These are phyloP conservation scores for Cottus gobio DNA, from an alignment of 2,113 vertebrate genomes.

Conservation along the genomic window DNA sequence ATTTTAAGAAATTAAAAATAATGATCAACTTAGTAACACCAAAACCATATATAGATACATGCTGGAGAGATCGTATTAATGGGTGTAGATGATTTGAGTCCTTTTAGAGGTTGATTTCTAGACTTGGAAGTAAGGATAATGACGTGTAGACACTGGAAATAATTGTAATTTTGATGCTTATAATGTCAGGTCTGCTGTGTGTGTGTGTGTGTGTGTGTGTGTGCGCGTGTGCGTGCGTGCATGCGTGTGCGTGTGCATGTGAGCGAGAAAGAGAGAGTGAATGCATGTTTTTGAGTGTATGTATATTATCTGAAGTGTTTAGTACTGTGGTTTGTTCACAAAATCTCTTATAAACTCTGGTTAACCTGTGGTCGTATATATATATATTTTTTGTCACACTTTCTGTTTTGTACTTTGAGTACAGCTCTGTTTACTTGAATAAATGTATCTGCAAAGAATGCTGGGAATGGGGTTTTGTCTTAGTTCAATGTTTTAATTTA, in stretches of 20 bases:
- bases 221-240: conserved; percentile 30
- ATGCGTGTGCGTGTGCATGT: background rate
- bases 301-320: conserved; percentile 84
- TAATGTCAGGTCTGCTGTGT: conserved; percentile 21
- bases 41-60: conserved; percentile 4
- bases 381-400: conserved; percentile 86
- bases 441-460: conserved; percentile 91
- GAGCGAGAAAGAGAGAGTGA: background rate
- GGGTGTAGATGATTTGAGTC: background rate
- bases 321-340: conserved; percentile 77
- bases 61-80: conserved; percentile 6
- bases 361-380: conserved; percentile 84
- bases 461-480: conserved; percentile 17
- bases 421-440: conserved; percentile 94
- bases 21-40: conserved; percentile 1
- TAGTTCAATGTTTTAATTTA: background rate
- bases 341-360: conserved; percentile 77
- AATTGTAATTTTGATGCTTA: conserved; percentile 37
- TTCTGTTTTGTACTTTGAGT: conserved; percentile 87
- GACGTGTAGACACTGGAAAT: conserved; percentile 19
- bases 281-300: conserved; percentile 28
- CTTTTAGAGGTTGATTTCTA: conserved; percentile 23
- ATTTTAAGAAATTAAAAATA: background rate
- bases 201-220: conserved; percentile 19
- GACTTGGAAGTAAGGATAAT: conserved; percentile 12